Base-by-base conservation (phyloP, 2,113 vertebrate genomes). In the Eupsittula cactorum region DNA sequence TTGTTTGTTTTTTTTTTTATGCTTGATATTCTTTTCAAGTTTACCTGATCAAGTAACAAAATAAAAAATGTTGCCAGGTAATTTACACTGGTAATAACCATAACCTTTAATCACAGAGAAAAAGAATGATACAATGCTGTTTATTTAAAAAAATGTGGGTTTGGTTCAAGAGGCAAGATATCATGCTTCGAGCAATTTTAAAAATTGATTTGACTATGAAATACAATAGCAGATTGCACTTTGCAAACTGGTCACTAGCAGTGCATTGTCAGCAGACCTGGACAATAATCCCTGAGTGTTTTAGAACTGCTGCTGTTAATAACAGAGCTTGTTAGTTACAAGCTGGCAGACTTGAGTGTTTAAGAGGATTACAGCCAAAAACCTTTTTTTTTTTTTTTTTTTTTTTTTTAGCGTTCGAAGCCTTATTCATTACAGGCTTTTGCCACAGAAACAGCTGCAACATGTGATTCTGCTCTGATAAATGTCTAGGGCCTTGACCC, bases 291-390 rank as follows among this genome's bases (percentile, higher is more conserved):
- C 93, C 83, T 75, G 81, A 98, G 93, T 95, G 80, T 95, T 96
- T 91, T 93, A 97, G 80, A 88, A 93, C 90, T 21, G 59, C 77
- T 95, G 96, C 83, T 10, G 57, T 98, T 98, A 98, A 98, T 98
- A 98, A 98, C 96, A 84, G 80, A 95, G 94, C 94, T 98, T 97
- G 97, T 98, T 98, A 97, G 98, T 95, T 97, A 97, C 97, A 98
- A 98, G 95, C 97, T 98, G 98, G 95, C 96, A 97, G 94, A 96
- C 92, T 96, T 6, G 85, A 96, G 93, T 97, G 96, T 97, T 98
- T 98, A 98, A 98, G 97, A 98, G 97, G 97, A 98, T 98, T 98
- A 98, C 95, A 96, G 92, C 92, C 97, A 97, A 97, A 98, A 35
- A 35, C 21, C 33, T 15, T 57, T 57, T 57, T 57, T 20, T 13